These are phyloP conservation scores for Andrena minutula DNA, from an alignment of 2,888 invertebrate species.

Conservation along the genomic window DNA sequence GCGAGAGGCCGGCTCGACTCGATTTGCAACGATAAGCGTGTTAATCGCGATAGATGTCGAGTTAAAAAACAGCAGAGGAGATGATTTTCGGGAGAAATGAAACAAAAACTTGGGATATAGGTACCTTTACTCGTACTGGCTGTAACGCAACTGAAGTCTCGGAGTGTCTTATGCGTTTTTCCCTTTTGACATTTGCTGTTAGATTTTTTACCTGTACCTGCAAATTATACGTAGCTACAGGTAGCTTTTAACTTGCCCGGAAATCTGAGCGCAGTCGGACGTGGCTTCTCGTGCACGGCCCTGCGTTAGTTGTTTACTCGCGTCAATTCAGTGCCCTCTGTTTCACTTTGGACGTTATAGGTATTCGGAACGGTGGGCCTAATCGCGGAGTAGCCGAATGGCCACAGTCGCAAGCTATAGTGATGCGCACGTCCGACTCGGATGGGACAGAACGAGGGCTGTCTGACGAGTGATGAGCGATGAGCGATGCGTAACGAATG, in stretches of 20 bases:
- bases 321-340: background rate
- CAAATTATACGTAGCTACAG: conserved; percentile 77
- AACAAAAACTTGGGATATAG: conserved; percentile 78
- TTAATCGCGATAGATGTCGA: conserved; percentile 69
- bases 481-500: background rate
- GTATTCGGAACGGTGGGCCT: background rate
- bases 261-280: conserved; percentile 24
- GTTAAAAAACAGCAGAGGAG: conserved; percentile 54
- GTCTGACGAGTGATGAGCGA: background rate
- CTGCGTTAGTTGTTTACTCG: background rate
- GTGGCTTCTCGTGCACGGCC: conserved; percentile 10
- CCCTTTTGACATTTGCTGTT: conserved; percentile 86
- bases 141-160: conserved; percentile 88
- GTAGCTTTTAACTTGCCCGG: conserved; percentile 35
- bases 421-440: conserved; percentile 16
- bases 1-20: background rate
- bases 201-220: conserved; percentile 85
- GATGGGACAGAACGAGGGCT: background rate
- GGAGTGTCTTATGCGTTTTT: conserved; percentile 87
- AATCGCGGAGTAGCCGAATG: no score
- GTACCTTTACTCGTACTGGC: conserved; percentile 86
- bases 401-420: background rate
- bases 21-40: conserved; percentile 58
- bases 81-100: conserved; percentile 30
- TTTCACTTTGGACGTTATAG: background rate